Conservation (phyloP, 2,888 invertebrate species). For the Caenorhabditis virilis region DNA sequence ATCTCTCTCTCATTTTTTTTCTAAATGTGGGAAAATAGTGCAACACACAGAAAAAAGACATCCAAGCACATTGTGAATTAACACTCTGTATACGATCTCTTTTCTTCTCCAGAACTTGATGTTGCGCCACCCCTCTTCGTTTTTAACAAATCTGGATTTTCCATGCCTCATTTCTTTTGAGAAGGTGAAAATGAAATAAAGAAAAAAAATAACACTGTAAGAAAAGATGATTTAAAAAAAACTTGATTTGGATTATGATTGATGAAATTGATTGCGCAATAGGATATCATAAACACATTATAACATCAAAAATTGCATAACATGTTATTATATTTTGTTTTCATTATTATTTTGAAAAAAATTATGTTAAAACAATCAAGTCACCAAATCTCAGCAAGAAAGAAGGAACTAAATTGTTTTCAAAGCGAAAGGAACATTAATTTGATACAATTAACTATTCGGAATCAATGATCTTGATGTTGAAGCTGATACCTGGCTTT, state of each 20-base stretch:
- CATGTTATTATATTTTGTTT: too few species aligned
- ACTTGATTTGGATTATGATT: conserved; percentile 1
- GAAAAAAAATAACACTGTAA: neutral
- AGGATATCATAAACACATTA: neutral
- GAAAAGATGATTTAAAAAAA: too few species aligned
- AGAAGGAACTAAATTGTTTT: neutral
- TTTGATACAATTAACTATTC: too few species aligned
- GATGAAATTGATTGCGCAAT: neutral
- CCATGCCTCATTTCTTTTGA: neutral
- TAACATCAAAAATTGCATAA: neutral
- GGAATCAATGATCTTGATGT: too few species aligned
- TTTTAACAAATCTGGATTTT: conserved; percentile 7
- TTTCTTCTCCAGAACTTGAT: conserved; percentile 43
- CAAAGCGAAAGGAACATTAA: too few species aligned
- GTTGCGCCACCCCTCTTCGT: conserved; percentile 38
- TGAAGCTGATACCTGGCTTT: too few species aligned
- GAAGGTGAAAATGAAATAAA: neutral
- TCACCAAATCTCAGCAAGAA: neutral
- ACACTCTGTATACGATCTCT: too few species aligned
- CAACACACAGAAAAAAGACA: too few species aligned
- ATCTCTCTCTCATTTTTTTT: too few species aligned
- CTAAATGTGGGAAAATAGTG: too few species aligned
- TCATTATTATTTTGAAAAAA: neutral
- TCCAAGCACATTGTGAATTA: too few species aligned
- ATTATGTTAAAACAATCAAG: neutral